phyloP scores from a whole-genome alignment of 2,113 vertebrate genomes.

The Microtus richardsoni region DNA sequence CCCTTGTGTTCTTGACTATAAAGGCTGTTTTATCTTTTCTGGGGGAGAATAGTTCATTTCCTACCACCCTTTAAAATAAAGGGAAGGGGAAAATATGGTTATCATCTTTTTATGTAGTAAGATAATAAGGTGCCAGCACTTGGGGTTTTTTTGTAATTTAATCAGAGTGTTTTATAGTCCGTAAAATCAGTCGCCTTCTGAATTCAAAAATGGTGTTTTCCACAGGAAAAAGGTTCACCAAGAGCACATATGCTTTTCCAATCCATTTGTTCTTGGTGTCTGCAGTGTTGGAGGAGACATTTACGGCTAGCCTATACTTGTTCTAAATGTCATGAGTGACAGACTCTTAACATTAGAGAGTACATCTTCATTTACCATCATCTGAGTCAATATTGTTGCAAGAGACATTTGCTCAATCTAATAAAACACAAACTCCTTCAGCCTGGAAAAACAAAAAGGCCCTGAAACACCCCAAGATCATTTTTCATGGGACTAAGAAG shows the following conservation, averaged over 20 bases:
- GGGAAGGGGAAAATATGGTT: slow-evolving; percentile 5
- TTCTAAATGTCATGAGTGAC: slow-evolving; percentile 63
- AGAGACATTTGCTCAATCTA: slow-evolving; percentile 50
- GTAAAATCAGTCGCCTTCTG: slow-evolving; percentile 49
- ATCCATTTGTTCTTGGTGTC: slow-evolving; percentile 46
- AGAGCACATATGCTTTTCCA: slow-evolving; percentile 1
- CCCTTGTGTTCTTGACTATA: slow-evolving; percentile 25
- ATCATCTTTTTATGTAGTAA: slow-evolving; percentile 48
- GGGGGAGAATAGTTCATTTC: not conserved
- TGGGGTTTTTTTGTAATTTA: slow-evolving; percentile 50
- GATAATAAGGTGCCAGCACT: slow-evolving; percentile 32
- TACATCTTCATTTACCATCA: slow-evolving; percentile 57
- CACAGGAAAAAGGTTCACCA: slow-evolving; percentile 31
- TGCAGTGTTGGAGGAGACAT: slow-evolving; percentile 40
- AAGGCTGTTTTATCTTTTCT: not conserved
- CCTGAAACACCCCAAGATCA: slow-evolving; percentile 25
- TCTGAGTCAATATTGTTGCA: slow-evolving; percentile 71
- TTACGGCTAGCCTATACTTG: slow-evolving; percentile 39
- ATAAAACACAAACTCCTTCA: slow-evolving; percentile 53
- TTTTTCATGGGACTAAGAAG: slow-evolving; percentile 56
- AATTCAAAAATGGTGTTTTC: slow-evolving; percentile 60
- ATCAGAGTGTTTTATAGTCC: slow-evolving; percentile 14
- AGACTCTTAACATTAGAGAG: slow-evolving; percentile 38
- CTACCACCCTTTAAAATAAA: slow-evolving; percentile 44
- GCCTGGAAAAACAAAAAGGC: slow-evolving; percentile 36